Evolutionary conservation across 2,113 vertebrate species (phyloP), one percentile per base, ranked within the genome.

Genomic region (Chaetodon auriga): DNA sequence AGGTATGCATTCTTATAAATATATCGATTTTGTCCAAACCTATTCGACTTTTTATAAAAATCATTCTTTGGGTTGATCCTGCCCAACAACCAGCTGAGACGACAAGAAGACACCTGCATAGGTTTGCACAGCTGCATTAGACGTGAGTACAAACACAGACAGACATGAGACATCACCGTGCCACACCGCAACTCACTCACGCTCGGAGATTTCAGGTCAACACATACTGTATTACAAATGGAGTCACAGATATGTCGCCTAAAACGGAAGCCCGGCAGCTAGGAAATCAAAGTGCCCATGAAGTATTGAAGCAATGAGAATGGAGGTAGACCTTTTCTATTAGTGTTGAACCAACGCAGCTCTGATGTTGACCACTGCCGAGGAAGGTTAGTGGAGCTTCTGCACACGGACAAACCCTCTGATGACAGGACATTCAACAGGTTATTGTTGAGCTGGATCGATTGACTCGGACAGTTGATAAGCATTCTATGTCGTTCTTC

Each of bases 41-140:
- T 92, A 74, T 77, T 84, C 1, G 41, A 73, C 82, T 80, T 92
- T 61, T 82, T 72, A 58, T 74, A 85, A 79, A 95, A 95, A 91
- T 92, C 92, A 92, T 78, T 95, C 94, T 96, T 96, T 95, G 95
- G 94, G 92, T 95, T 95, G 88, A 89, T 93, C 83, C 91, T 90
- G 91, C 88, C 94, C 91, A 90, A 90, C 92, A 87, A 87, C 90
- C 92, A 85, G 72, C 89, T 90, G 91, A 92, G 89, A 93, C 78
- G 80, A 93, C 72, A 65, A 90, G 84, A 88, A 89, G 75, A 94
- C 91, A 84, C 91, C 93, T 96, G 95, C 95, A 96, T 95, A 96
- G 95, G 92, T 94, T 90, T 82, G 84, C 92, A 90, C 93, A 84
- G 92, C 87, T 89, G 82, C 81, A 35, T 78, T 58, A 63, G 68